phyloP scores from a whole-genome alignment of 2,797 vertebrate genomes.

The Buceros bicornis region DNA sequence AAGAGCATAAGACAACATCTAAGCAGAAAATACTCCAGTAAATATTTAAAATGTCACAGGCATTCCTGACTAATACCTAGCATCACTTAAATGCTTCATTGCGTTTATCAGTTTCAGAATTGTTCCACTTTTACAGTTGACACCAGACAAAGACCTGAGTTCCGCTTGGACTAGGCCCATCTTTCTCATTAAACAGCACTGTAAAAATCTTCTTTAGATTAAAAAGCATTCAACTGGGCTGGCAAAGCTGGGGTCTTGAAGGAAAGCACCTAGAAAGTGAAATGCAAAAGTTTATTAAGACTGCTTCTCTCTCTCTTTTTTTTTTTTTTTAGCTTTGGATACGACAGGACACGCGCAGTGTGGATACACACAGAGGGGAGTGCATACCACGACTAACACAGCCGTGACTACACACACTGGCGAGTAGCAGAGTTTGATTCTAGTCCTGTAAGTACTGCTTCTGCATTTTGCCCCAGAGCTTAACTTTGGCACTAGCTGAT shows the following conservation, averaged over 20 bases:
- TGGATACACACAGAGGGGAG: neutral
- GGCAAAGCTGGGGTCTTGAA: neutral
- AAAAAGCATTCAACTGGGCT: neutral
- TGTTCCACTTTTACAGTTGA: neutral
- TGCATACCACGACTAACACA: neutral
- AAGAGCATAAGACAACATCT: neutral
- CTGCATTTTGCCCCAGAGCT: neutral
- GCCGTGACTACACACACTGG: neutral
- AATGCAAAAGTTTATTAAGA: neutral
- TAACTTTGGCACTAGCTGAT: neutral
- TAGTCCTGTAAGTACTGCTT: neutral
- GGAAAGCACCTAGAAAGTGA: neutral
- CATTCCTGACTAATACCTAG: neutral
- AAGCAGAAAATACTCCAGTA: neutral
- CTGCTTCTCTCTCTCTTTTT: fast-evolving
- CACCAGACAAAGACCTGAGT: neutral
- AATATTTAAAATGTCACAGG: neutral
- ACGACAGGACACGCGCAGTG: neutral
- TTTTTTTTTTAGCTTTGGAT: neutral
- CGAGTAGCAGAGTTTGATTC: fast-evolving
- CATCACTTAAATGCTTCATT: neutral
- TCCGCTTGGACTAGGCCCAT: neutral
- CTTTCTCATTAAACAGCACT: neutral
- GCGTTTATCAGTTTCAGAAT: neutral
- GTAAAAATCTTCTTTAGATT: neutral